A percentile compares a stretch with the other conserved stretches of the same genome.
Conservation (phyloP, 2,797 vertebrate genomes). For the Cygnus olor region DNA sequence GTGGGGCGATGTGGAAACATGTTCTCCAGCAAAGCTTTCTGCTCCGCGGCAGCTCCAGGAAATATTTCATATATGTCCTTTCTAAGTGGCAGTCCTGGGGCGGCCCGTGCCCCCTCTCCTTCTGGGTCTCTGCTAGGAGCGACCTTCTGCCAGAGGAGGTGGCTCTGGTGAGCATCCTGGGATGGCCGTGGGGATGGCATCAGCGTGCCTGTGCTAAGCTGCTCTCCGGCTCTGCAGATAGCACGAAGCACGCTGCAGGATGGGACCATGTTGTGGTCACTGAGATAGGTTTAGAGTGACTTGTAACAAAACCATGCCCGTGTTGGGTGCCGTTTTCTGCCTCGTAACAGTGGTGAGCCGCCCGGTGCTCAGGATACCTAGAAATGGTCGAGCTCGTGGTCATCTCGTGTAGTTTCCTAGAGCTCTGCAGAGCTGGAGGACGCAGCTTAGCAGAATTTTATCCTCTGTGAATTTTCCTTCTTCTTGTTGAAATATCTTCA, state of each 20-base stretch:
- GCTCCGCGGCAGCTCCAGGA: background rate
- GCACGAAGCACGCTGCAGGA: background rate
- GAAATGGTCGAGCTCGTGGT: accelerated
- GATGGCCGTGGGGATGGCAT: background rate
- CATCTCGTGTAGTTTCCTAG: accelerated
- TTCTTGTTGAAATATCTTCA: background rate
- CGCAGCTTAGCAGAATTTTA: background rate
- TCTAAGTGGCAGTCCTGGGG: background rate
- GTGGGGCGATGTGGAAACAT: conserved; percentile 20
- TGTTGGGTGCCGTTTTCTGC: accelerated
- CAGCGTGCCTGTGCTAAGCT: background rate
- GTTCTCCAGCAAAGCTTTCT: background rate
- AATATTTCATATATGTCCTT: background rate
- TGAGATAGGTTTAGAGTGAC: background rate
- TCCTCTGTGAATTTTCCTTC: background rate
- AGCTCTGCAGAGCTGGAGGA: background rate
- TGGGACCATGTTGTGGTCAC: too few relatives aligned
- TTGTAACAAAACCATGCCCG: accelerated
- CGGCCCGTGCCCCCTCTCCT: background rate
- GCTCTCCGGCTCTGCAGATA: too few relatives aligned
- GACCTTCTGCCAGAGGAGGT: background rate
- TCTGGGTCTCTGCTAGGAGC: background rate
- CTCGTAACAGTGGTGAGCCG: accelerated
- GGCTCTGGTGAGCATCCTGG: background rate
- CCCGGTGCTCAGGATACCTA: accelerated